These are phyloP conservation scores for Sanderia malayensis DNA, from an alignment of 30 jellyfish, hydroid and myxozoan species.

Conservation along the genomic window DNA sequence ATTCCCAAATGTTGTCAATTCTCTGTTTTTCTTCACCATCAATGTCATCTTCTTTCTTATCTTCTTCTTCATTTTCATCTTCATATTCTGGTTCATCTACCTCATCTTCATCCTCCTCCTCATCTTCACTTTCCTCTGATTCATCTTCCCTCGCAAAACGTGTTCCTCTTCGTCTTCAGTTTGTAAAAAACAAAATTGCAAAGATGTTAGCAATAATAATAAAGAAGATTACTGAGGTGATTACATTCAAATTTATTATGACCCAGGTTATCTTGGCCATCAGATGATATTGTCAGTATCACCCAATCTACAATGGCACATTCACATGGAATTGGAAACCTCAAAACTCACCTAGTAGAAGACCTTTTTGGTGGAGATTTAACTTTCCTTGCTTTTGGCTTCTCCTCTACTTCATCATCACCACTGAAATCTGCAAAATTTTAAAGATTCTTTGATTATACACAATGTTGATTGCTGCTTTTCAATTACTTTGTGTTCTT, in stretches of 20 bases:
- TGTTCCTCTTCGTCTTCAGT: constrained; percentile 33
- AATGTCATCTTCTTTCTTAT: constrained; percentile 30
- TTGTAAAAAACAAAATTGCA: background rate
- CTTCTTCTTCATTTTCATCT: constrained; percentile 41
- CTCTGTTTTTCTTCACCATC: constrained; percentile 58
- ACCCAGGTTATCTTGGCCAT: too few species aligned
- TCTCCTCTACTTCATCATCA: constrained; percentile 6
- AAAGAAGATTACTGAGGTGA: too few species aligned
- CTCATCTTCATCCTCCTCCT: constrained; percentile 61
- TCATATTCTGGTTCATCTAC: constrained; percentile 41
- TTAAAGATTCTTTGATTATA: too few species aligned
- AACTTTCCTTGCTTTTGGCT: background rate
- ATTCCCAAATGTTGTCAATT: constrained; percentile 71
- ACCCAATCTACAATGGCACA: too few species aligned
- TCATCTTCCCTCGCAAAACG: constrained; percentile 31
- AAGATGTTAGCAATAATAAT: too few species aligned
- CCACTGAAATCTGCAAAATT: background rate
- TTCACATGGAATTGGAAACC: too few species aligned
- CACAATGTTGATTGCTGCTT: too few species aligned
- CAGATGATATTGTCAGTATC: too few species aligned
- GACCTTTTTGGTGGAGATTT: constrained; percentile 24
- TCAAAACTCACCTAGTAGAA: too few species aligned
- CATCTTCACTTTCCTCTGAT: constrained; percentile 57
- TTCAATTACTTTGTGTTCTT: too few species aligned
- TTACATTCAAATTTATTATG: too few species aligned